Conservation (phyloP, 2,113 vertebrate genomes). For the Nannobrachium achirus region DNA sequence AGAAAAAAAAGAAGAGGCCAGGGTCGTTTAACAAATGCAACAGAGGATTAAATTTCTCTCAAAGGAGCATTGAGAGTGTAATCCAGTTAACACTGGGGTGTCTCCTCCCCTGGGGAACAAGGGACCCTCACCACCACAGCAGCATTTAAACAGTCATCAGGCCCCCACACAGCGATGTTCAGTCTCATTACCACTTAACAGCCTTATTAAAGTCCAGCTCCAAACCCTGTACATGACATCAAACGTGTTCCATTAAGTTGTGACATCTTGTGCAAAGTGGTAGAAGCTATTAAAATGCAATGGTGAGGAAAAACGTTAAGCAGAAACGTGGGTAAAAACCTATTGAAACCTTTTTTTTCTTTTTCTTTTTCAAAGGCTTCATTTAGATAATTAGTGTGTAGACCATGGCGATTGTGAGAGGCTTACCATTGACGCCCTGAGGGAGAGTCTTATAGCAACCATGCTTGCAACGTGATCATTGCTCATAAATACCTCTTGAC, state of each 20-base stretch:
- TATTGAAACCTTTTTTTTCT: constrained; percentile 40
- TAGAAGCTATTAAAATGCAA: constrained; percentile 62
- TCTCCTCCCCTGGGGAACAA: constrained; percentile 47
- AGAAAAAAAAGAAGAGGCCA: constrained; percentile 28
- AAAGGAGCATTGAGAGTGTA: constrained; percentile 52
- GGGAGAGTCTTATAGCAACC: constrained; percentile 60
- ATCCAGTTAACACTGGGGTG: constrained; percentile 69
- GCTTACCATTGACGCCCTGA: constrained; percentile 69
- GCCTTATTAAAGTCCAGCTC: constrained; percentile 73
- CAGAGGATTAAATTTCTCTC: constrained; percentile 58
- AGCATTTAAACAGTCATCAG: constrained; percentile 60
- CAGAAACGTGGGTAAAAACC: constrained; percentile 46
- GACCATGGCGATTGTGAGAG: constrained; percentile 62
- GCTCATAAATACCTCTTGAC: constrained; percentile 74
- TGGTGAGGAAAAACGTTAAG: constrained; percentile 51
- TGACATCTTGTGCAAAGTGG: constrained; percentile 76
- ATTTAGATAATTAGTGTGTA: constrained; percentile 66
- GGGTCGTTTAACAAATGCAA: constrained; percentile 41
- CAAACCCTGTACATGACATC: constrained; percentile 73
- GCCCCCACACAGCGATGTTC: constrained; percentile 63
- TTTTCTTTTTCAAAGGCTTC: constrained; percentile 52
- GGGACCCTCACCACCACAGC: constrained; percentile 37
- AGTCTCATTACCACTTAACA: constrained; percentile 76
- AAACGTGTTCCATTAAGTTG: constrained; percentile 73
- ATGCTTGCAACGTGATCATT: constrained; percentile 67